Evolutionary conservation across 1,140 invertebrate genomes (phyloP).

Genomic region (Psix sp.): DNA sequence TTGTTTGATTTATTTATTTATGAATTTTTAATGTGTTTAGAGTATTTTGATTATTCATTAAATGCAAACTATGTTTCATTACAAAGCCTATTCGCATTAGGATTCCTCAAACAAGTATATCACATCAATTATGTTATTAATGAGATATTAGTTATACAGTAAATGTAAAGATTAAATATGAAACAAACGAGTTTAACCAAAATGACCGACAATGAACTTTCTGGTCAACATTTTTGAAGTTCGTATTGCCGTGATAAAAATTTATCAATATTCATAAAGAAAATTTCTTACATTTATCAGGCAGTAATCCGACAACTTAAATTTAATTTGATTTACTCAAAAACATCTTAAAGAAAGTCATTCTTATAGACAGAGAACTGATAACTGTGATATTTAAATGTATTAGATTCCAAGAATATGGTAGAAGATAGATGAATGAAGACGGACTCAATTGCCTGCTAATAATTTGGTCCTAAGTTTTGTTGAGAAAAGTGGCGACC

Average conservation of each 20-base stretch:
- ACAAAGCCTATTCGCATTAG: too few species aligned
- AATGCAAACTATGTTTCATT: too few species aligned
- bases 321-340: conserved; percentile 20
- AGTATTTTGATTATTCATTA: too few species aligned
- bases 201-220: not conserved
- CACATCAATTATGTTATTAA: too few species aligned
- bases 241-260: conserved; percentile 9
- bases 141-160: too few species aligned
- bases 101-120: too few species aligned
- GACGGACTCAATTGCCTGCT: conserved; percentile 38
- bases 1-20: too few species aligned
- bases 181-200: too few species aligned
- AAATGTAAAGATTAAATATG: too few species aligned
- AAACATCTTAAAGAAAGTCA: conserved; percentile 23
- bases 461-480: conserved; percentile 34
- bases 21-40: too few species aligned
- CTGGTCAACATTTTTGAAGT: not conserved
- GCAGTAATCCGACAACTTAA: conserved; percentile 16
- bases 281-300: conserved; percentile 20
- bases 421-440: conserved; percentile 17
- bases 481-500: not conserved
- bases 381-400: conserved; percentile 24
- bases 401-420: conserved; percentile 13
- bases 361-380: conserved; percentile 29
- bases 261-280: conserved; percentile 5